A percentile compares a stretch with the other conserved stretches of the same genome.
Conservation (phyloP, 2,113 vertebrate genomes). For the Rana temporaria region DNA sequence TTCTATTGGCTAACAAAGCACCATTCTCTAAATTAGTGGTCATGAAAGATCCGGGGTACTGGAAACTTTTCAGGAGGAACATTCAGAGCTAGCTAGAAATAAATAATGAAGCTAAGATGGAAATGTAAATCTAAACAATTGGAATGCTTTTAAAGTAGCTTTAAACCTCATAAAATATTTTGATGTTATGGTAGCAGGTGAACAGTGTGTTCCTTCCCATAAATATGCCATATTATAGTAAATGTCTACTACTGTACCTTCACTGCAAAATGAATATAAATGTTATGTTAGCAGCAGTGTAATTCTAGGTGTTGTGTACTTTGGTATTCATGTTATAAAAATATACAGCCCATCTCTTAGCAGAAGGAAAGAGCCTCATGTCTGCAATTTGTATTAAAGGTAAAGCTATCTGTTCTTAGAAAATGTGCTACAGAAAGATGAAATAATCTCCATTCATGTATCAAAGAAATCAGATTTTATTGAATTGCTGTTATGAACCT, state of each 20-base stretch:
- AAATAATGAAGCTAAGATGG: slow-evolving; percentile 35
- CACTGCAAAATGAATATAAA: neutral
- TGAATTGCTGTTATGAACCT: too few relatives aligned
- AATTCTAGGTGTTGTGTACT: neutral
- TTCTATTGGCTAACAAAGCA: slow-evolving; percentile 30
- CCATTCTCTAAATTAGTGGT: slow-evolving; percentile 35
- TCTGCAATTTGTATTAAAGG: too few relatives aligned
- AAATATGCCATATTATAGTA: neutral
- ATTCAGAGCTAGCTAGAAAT: slow-evolving; percentile 22
- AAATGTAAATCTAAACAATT: slow-evolving; percentile 10
- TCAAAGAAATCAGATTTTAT: too few relatives aligned
- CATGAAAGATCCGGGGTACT: slow-evolving; percentile 32
- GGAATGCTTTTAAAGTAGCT: neutral
- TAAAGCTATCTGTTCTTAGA: too few relatives aligned
- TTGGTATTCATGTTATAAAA: too few relatives aligned
- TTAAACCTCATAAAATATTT: neutral
- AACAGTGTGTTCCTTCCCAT: neutral
- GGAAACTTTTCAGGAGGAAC: slow-evolving; percentile 20
- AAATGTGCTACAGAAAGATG: too few relatives aligned
- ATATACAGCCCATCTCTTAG: too few relatives aligned
- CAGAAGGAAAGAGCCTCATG: too few relatives aligned
- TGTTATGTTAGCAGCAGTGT: neutral
- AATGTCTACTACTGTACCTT: neutral
- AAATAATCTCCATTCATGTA: too few relatives aligned
- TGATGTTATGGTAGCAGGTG: neutral